phyloP scores from a whole-genome alignment of 2,113 vertebrate species.

The Amphiprion ocellaris region DNA sequence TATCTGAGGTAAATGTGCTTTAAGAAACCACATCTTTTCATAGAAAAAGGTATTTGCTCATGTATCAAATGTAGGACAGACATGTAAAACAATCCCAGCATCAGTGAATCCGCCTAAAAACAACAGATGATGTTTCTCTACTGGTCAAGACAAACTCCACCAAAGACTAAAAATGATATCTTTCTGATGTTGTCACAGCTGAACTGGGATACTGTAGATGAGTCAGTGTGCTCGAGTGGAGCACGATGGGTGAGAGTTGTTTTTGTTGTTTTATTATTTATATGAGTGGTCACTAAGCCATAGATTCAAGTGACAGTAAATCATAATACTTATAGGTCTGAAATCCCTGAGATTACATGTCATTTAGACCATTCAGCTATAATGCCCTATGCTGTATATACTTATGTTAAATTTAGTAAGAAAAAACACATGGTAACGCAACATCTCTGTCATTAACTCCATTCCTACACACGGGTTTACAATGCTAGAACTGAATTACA shows the following conservation, averaged over 20 bases:
- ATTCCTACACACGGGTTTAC: background rate
- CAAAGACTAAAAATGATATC: background rate
- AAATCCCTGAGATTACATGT: background rate
- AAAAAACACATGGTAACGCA: background rate
- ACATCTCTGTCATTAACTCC: background rate
- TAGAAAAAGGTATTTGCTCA: background rate
- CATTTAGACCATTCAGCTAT: background rate
- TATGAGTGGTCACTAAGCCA: background rate
- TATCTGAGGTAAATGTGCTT: background rate
- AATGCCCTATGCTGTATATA: too few species aligned
- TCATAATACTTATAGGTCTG: background rate
- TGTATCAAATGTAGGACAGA: background rate
- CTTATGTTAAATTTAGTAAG: background rate
- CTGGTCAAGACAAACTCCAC: background rate
- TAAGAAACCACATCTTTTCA: background rate
- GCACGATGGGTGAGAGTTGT: background rate
- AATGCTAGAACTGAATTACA: conserved; percentile 6
- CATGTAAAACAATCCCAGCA: background rate
- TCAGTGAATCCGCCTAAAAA: background rate
- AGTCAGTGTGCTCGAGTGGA: background rate
- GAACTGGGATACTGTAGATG: background rate
- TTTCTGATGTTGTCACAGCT: background rate
- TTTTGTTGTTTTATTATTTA: background rate
- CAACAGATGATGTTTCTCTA: background rate
- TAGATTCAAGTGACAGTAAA: background rate